phyloP scores from a whole-genome alignment of 2,113 vertebrate genomes.

The Typhlomys cinereus region DNA sequence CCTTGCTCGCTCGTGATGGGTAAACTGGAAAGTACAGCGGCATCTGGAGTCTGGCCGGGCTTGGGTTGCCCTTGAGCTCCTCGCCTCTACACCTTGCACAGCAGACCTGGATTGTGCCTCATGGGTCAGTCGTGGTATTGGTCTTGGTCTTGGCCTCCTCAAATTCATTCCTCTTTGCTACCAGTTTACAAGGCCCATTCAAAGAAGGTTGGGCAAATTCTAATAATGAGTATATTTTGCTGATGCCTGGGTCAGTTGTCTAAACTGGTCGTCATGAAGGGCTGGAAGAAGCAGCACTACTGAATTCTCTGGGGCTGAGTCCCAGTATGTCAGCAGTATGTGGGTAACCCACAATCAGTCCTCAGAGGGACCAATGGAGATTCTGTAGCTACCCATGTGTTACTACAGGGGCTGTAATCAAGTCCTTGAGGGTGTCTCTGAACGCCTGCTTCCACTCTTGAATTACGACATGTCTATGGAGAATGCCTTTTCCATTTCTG shows the following conservation, averaged over 20 bases:
- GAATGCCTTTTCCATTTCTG: neutral
- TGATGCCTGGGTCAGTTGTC: neutral
- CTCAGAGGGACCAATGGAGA: neutral
- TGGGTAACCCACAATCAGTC: neutral
- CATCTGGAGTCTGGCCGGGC: neutral
- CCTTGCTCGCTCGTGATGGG: too few species aligned
- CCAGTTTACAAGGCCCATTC: neutral
- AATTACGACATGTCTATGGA: neutral
- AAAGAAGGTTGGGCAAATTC: neutral
- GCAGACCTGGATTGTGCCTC: neutral
- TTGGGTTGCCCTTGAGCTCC: neutral
- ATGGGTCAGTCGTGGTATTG: neutral
- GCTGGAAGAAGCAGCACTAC: neutral
- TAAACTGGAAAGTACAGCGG: neutral
- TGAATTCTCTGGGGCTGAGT: neutral
- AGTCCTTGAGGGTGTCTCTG: neutral
- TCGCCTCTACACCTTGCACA: neutral
- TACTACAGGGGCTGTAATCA: neutral
- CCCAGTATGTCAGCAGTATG: neutral
- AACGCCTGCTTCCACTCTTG: neutral
- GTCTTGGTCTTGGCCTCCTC: neutral
- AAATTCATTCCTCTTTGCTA: neutral
- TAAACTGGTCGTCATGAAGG: neutral
- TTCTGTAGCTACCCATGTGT: neutral
- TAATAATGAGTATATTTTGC: neutral